These are phyloP conservation scores for Solea solea DNA, from an alignment of 2,113 vertebrate genomes.

Conservation along the genomic window DNA sequence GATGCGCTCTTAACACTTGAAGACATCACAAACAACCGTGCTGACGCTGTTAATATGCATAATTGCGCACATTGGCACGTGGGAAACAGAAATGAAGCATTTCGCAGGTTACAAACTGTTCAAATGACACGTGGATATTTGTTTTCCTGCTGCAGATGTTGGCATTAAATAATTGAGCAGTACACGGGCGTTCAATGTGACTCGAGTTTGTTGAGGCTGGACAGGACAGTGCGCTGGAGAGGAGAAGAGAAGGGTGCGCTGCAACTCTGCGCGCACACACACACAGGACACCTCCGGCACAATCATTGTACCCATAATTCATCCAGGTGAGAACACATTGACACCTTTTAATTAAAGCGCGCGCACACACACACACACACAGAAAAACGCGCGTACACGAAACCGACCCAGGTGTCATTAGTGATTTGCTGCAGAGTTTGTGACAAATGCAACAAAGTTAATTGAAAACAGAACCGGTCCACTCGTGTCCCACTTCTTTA, in stretches of 20 bases:
- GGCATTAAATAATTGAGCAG: background rate
- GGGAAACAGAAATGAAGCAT: constrained; percentile 29
- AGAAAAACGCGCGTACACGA: constrained; percentile 2
- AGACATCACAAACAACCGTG: background rate
- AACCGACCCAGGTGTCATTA: constrained; percentile 26
- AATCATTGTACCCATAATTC: background rate
- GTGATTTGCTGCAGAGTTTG: background rate
- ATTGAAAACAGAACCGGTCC: background rate
- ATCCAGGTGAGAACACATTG: constrained; percentile 2
- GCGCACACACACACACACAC: too few relatives aligned
- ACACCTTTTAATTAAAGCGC: constrained; percentile 10
- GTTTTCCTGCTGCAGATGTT: background rate
- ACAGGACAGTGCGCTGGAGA: constrained; percentile 4
- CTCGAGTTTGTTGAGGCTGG: constrained; percentile 1
- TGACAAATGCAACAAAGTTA: constrained; percentile 38
- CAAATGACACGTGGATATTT: background rate
- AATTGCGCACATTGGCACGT: constrained; percentile 38
- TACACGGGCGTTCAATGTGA: background rate
- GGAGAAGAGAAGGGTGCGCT: constrained; percentile 33
- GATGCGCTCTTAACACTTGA: background rate
- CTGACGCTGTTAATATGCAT: constrained; percentile 12
- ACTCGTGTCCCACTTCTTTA: background rate
- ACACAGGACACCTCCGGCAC: constrained; percentile 19
- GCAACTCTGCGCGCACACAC: constrained; percentile 26
- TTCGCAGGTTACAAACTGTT: constrained; percentile 6